A percentile compares a stretch with the other conserved stretches of the same genome.
Conservation (phyloP, 2,888 invertebrate genomes). For the Drosophila macrospina region DNA sequence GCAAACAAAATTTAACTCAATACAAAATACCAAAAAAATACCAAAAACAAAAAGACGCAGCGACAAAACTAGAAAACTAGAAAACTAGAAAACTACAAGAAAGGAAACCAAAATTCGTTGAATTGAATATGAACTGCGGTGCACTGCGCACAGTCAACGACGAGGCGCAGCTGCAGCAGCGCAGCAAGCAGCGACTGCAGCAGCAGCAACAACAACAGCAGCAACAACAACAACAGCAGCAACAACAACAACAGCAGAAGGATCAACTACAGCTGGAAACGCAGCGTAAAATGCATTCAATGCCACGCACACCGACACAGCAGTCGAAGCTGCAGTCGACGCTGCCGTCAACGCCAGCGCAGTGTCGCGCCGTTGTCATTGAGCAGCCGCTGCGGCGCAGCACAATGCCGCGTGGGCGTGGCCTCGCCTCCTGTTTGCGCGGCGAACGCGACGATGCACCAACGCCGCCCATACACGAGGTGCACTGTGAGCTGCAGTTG, state of each 20-base stretch:
- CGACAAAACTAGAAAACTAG: constrained; percentile 11
- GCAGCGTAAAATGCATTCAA: constrained; percentile 67
- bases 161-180: constrained; percentile 65
- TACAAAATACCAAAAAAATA: constrained; percentile 53
- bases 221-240: constrained; percentile 30
- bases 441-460: constrained; percentile 85
- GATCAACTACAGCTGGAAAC: constrained; percentile 38
- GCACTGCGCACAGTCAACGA: constrained; percentile 83
- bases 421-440: constrained; percentile 84
- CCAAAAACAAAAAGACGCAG: constrained; percentile 42
- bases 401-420: constrained; percentile 84
- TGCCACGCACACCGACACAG: constrained; percentile 64
- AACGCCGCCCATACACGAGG: constrained; percentile 71
- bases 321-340: constrained; percentile 20
- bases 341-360: constrained; percentile 35
- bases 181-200: constrained; percentile 36
- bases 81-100: constrained; percentile 26
- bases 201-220: constrained; percentile 29
- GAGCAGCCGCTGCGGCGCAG: constrained; percentile 80
- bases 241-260: constrained; percentile 27
- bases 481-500: constrained; percentile 67
- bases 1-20: constrained; percentile 30
- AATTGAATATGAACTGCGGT: constrained; percentile 84
- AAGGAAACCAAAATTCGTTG: constrained; percentile 12
- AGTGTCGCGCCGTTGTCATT: constrained; percentile 49